Percentiles rank a stretch among this genome's conserved stretches.
Evolutionary conservation across 1,140 invertebrate genomes (phyloP).

Genomic region (Carcinoscorpius rotundicauda): DNA sequence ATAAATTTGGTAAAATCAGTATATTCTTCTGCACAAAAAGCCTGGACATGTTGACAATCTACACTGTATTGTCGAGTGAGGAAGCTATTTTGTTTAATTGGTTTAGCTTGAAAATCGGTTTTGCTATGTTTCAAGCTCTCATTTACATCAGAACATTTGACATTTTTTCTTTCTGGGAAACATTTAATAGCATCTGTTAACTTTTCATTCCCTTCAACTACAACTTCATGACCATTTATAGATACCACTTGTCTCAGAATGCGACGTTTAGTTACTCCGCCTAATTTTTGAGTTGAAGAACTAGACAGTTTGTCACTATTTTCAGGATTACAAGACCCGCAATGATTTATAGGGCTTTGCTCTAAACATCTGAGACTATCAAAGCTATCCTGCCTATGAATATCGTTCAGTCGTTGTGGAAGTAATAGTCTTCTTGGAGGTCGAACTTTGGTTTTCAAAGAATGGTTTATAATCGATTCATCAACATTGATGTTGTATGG

Average conservation of each 20-base stretch:
- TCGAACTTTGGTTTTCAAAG: neutral
- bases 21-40: too few relatives aligned
- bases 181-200: too few relatives aligned
- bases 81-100: too few relatives aligned
- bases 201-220: conserved; percentile 5
- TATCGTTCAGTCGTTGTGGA: neutral
- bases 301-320: neutral
- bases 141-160: too few relatives aligned
- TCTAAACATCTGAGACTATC: neutral
- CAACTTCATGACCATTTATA: conserved; percentile 12
- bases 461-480: neutral
- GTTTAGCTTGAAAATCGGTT: too few relatives aligned
- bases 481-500: conserved; percentile 23
- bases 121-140: too few relatives aligned
- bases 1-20: too few relatives aligned
- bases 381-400: neutral
- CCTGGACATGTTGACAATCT: too few relatives aligned
- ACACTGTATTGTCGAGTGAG: too few relatives aligned
- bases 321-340: conserved; percentile 1
- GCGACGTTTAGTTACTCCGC: conserved; percentile 9
- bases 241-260: conserved; percentile 15
- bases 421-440: neutral
- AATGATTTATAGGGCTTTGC: neutral
- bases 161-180: too few relatives aligned
- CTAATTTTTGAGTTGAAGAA: conserved; percentile 4